Evolutionary conservation across 1,140 invertebrate species (phyloP), one percentile per base, ranked within the genome.

Genomic region (Drosophila subobscura): DNA sequence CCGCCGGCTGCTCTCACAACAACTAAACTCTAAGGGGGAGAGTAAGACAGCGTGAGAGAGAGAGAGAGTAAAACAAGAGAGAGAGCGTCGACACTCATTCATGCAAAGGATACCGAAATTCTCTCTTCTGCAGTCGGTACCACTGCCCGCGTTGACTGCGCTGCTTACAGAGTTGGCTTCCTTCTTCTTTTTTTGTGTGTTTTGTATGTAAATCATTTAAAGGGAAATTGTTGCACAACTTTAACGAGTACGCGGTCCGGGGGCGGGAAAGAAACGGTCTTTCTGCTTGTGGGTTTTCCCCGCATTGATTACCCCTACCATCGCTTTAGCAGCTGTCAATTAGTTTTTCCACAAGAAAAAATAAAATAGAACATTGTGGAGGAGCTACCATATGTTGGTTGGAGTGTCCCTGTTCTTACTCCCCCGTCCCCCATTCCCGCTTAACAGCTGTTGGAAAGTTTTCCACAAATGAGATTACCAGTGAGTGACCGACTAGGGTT

Each of bases 221-320:
- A 79, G 77, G 40, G 63, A 78, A 83, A 83, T 86, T 86, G 77
- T 80, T 86, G 80, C 80, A 80, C 80, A 86, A 84, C 80, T 79
- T 84, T 55, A 79, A 72, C 58, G 37, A 52, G 37, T 57, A 49
- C 56, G 25, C 16, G 12, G 16, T 16, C 7, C 12, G 29, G 5
- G n/a, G 50, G 27, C 4, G 14, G 29, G n/a, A 7, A 8, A 7
- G n/a, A 12, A 2, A 50, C 14, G 16, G 63, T 46, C 47, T 51
- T 14, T 29, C 55, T 50, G 71, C 46, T 64, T 77, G 74, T 72
- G 52, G 63, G 57, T 68, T 78, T 78, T 78, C 46, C 53, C 42
- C 46, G 58, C 70, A 63, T 41, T 23, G 2, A 16, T 23, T 27
- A 3, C 4, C 1, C 41, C 4, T 23, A 10, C 40, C 47, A 3